Conservation (phyloP, 2,888 invertebrate species). For the Gymnosoma rotundatum region DNA sequence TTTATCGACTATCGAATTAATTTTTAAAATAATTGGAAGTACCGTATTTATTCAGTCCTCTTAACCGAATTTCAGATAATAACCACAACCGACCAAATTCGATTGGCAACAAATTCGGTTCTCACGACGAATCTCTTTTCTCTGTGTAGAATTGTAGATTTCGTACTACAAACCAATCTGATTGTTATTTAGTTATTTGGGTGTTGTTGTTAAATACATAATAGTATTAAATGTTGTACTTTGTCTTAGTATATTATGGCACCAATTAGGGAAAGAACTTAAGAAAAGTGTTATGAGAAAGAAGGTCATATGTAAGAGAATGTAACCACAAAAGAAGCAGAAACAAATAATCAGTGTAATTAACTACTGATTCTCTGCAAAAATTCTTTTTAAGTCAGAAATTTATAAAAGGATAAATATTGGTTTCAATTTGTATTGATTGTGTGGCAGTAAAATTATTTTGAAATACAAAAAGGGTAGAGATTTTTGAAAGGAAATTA, state of each 20-base stretch:
- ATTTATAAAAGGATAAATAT: slow-evolving; percentile 24
- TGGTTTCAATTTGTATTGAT: slow-evolving; percentile 20
- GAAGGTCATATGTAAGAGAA: neutral
- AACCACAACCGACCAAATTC: too few species aligned
- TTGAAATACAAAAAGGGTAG: neutral
- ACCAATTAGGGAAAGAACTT: neutral
- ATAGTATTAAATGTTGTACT: slow-evolving; percentile 4
- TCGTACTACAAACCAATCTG: neutral
- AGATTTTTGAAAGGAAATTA: neutral
- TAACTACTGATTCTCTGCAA: slow-evolving; percentile 23
- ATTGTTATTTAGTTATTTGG: neutral
- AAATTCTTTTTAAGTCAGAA: neutral
- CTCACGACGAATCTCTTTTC: too few species aligned
- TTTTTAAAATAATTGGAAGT: too few species aligned
- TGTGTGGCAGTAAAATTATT: neutral
- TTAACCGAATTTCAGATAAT: too few species aligned
- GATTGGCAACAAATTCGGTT: too few species aligned
- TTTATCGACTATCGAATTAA: too few species aligned
- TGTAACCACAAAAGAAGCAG: slow-evolving; percentile 2
- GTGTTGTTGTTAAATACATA: slow-evolving; percentile 8
- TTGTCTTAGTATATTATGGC: neutral
- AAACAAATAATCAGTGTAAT: slow-evolving; percentile 32
- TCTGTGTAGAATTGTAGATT: neutral
- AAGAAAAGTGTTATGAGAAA: neutral
- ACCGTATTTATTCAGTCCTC: too few species aligned